Evolutionary conservation across 2,113 vertebrate genomes (phyloP), one percentile per base, ranked within the genome.

Genomic region (Heliornis fulica): DNA sequence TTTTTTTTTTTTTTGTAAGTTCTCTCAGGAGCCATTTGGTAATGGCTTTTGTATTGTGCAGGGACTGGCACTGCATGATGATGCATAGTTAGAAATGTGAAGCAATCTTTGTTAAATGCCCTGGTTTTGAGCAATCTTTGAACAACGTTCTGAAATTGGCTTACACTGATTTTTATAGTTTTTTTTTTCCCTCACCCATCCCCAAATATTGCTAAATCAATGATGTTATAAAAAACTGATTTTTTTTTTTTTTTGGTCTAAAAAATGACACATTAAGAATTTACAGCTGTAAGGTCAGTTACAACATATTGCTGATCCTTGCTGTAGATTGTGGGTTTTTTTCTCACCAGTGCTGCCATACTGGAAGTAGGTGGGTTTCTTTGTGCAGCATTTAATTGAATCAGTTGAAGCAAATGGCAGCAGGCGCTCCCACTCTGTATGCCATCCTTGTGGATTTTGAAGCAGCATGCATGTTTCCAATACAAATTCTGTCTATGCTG

Each of bases 311-410:
- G 59, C 56, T 77, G 18, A 48, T 91, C 28, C 41, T 91, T 15
- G 28, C 32, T 77, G 68, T 48, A 38, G 59, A 46, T 41, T 56
- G 28, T 54, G 25, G 25, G 23, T 77, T 93, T 84, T 93, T 84
- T 54, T 26, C n/a, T 93, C 40, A 79, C 26, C n/a, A 78, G 15
- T 1, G 1, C 59, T 83, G 78, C 54, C 43, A 34, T 16, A 71
- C 59, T 71, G 77, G 40, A 81, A 87, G 80, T 84, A 85, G 83
- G 64, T 94, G 72, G 41, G 20, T 87, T 94, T 90, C 84, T 90
- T 89, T 75, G 32, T 71, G 36, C 15, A 25, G 57, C 63, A 46
- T 59, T 95, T 70, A 91, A 78, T 71, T 28, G 29, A 68, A 48
- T 70, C 36, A 57, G 8, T 79, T 75, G 38, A 41, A 60, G 26